These are phyloP conservation scores for Hydroisotoma schaefferi DNA, from an alignment of 2,888 invertebrate genomes.

Conservation along the genomic window DNA sequence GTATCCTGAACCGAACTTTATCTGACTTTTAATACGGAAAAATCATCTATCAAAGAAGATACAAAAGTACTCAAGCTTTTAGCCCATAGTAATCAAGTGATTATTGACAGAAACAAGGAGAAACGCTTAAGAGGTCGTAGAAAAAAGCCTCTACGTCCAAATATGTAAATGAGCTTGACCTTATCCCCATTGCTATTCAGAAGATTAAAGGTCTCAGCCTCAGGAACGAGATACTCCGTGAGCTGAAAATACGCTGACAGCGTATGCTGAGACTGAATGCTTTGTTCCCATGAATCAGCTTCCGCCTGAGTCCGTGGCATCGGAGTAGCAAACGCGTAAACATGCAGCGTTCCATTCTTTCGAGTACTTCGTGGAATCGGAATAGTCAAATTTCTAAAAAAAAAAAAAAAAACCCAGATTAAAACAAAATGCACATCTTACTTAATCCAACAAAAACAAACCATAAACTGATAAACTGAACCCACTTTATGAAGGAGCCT, in stretches of 20 bases:
- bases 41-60: too few relatives aligned
- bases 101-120: too few relatives aligned
- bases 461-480: constrained; percentile 7
- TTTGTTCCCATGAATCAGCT: constrained; percentile 57
- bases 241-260: constrained; percentile 62
- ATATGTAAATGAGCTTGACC: too few relatives aligned
- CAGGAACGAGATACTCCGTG: constrained; percentile 71
- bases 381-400: constrained; percentile 63
- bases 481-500: constrained; percentile 28
- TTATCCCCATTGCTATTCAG: constrained; percentile 47
- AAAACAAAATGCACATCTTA: constrained; percentile 3
- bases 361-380: constrained; percentile 70
- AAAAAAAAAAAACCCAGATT: constrained; percentile 13
- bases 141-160: too few relatives aligned
- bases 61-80: too few relatives aligned
- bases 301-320: constrained; percentile 17
- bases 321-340: constrained; percentile 68
- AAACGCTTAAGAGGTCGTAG: too few relatives aligned
- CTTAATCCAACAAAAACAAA: too few relatives aligned
- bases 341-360: constrained; percentile 77
- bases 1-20: too few relatives aligned
- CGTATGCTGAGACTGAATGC: constrained; percentile 62
- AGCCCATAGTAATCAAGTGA: too few relatives aligned
- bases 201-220: constrained; percentile 60
- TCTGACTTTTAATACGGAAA: too few relatives aligned